Percentiles rank a stretch among this genome's conserved stretches.
phyloP scores from a whole-genome alignment of 2,797 vertebrate genomes.

The Halcyon leucocephala region DNA sequence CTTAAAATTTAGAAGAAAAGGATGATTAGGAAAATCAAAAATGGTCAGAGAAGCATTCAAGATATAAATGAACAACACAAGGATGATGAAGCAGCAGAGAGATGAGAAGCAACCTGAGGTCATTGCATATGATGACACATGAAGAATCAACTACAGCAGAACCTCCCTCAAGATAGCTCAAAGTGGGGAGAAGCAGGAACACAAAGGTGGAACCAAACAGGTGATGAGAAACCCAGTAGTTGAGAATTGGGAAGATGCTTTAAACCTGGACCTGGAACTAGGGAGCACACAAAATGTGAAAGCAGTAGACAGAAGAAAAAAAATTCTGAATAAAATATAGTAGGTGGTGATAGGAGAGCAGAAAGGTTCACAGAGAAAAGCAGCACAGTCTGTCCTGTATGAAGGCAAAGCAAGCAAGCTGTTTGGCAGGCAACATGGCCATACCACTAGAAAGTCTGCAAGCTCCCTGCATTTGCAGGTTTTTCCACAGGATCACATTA shows the following conservation, averaged over 20 bases:
- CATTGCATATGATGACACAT: not conserved
- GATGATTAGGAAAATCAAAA: not conserved
- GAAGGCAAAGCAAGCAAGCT: not conserved
- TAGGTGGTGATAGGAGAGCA: not conserved
- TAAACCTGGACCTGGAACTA: not conserved
- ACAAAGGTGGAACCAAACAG: not conserved
- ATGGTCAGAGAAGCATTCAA: not conserved
- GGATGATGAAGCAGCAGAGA: not conserved
- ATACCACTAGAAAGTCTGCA: not conserved
- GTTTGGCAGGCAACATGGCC: not conserved
- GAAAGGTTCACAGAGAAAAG: not conserved
- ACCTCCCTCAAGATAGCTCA: not conserved
- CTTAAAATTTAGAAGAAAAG: not conserved
- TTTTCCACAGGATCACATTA: not conserved
- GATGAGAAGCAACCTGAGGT: not conserved
- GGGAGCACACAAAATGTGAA: not conserved
- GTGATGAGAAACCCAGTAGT: not conserved
- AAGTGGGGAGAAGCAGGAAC: not conserved
- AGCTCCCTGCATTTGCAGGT: not conserved
- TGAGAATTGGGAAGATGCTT: not conserved
- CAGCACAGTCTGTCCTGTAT: not conserved
- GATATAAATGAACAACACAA: not conserved
- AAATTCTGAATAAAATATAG: not conserved
- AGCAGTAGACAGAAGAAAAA: not conserved
- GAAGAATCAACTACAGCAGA: not conserved